Evolutionary conservation across 1,140 invertebrate species (phyloP).

Genomic region (Rhynchophorus ferrugineus): DNA sequence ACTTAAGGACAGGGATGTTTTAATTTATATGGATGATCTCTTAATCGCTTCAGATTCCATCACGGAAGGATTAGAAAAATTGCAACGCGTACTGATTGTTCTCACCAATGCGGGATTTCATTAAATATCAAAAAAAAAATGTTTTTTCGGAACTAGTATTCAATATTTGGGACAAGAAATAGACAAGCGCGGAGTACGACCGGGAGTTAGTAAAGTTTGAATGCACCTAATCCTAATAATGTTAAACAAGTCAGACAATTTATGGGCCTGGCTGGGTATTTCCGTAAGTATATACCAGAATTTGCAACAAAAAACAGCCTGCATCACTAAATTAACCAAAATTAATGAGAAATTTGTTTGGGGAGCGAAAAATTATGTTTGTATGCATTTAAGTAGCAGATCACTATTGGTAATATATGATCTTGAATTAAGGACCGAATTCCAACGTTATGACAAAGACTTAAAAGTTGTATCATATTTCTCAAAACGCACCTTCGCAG

Average conservation of each 20-base stretch:
- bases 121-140: background rate
- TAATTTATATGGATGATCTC: background rate
- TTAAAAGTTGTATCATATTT: constrained; percentile 21
- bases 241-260: constrained; percentile 35
- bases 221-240: constrained; percentile 31
- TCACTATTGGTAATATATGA: no score
- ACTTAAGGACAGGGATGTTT: background rate
- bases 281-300: constrained; percentile 40
- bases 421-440: no score
- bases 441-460: no score
- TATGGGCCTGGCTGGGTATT: constrained; percentile 40
- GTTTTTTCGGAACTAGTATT: background rate
- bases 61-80: background rate
- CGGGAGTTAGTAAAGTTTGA: background rate
- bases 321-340: constrained; percentile 35
- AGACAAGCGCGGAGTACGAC: background rate
- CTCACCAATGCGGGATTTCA: background rate
- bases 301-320: constrained; percentile 33
- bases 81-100: background rate
- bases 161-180: background rate
- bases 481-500: constrained; percentile 13
- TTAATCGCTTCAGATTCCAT: background rate
- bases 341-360: constrained; percentile 19
- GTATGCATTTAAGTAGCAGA: no score
- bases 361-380: no score